Evolutionary conservation across 1,140 invertebrate species (phyloP), one percentile per base, ranked within the genome.

Genomic region (Dreissena polymorpha): DNA sequence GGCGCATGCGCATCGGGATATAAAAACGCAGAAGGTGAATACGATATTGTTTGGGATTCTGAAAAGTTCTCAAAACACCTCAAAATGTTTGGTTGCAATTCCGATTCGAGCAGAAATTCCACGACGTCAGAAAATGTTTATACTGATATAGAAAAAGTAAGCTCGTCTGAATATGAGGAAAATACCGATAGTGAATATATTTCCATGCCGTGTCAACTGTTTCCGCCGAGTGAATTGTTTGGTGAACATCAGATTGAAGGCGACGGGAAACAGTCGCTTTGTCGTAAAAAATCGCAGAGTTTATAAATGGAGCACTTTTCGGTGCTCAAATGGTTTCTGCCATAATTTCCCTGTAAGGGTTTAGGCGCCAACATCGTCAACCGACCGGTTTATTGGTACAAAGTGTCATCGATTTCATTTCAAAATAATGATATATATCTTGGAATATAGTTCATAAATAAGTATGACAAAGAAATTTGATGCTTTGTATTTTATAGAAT

Each of bases 1-100:
- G 69, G 79, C 12, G 70, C 79, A 14, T 80, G 77, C 27, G 68
- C 27, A 27, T 49, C 70, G 13, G 25, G 25, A 18, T 55, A 51
- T 21, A 67, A 23, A 18, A 29, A 70, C 51, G 49, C 51, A 16
- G 79, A 82, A 29, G 79, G 79, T 68, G 79, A 82, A 29, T 82
- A 82, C 63, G 79, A 73, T 50, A 23, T 73, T 2, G 79, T 82
- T 63, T 82, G 79, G 79, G 79, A 82, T 68, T 82, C 79, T 21
- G 70, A 73, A 18, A 73, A 74, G 25, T 74, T 82, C n/a, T 55
- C 57, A 27, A 82, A 82, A 57, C 70, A 82, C 25, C 29, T 82
- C 21, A 60, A 60, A 18, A 23, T 23, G 2, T 6, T 23, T 12
- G 16, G 16, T 23, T 18, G 57, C 16, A 73, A 57, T 27, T 49